Percentiles rank a stretch among this genome's conserved stretches.
phyloP scores from a whole-genome alignment of 1,140 invertebrate species.

The Pachypeltis micranthus region DNA sequence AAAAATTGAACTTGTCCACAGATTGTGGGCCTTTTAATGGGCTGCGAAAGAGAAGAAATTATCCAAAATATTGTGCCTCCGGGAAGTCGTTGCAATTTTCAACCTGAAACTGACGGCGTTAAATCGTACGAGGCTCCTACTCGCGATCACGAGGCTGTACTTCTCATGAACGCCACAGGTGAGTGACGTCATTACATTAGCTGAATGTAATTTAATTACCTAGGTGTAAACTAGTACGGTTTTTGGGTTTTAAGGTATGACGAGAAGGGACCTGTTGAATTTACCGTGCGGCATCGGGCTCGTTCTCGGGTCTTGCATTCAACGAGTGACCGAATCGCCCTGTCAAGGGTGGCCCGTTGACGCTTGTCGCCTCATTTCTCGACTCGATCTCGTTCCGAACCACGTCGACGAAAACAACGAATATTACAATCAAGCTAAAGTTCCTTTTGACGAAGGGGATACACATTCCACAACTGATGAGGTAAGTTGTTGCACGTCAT shows the following conservation, averaged over 20 bases:
- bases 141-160: constrained; percentile 27
- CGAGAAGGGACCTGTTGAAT: constrained; percentile 53
- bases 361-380: constrained; percentile 67
- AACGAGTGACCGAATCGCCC: constrained; percentile 59
- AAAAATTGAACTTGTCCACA: too few species aligned
- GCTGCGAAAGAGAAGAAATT: constrained; percentile 28
- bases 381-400: constrained; percentile 53
- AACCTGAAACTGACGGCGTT: background rate
- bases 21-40: background rate
- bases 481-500: background rate
- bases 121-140: background rate
- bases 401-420: background rate
- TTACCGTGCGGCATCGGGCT: constrained; percentile 63
- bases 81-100: constrained; percentile 13
- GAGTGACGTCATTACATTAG: too few species aligned
- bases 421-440: background rate
- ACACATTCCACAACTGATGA: background rate
- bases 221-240: too few species aligned
- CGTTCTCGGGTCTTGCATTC: constrained; percentile 60
- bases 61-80: constrained; percentile 26
- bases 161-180: constrained; percentile 36
- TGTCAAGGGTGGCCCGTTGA: constrained; percentile 62
- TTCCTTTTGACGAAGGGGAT: background rate
- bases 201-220: too few species aligned
- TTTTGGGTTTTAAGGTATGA: constrained; percentile 43